These are phyloP conservation scores for Drosophila helvetica DNA, from an alignment of 2,888 invertebrate genomes.

Conservation along the genomic window DNA sequence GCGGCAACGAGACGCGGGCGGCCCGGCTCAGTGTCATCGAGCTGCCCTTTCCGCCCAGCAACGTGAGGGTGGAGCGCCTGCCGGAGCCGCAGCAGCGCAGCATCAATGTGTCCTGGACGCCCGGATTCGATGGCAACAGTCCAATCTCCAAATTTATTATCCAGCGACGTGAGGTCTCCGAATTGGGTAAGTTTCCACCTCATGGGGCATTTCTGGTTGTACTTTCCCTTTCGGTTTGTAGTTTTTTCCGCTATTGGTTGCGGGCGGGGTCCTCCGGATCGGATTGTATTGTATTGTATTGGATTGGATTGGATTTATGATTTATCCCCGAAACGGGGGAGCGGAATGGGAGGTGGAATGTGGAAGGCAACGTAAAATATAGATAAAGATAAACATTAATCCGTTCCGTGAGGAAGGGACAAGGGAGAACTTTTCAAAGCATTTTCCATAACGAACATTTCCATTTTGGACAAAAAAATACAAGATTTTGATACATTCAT, in stretches of 20 bases:
- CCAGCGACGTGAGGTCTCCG: constrained; percentile 94
- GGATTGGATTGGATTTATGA: not conserved
- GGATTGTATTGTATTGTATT: not conserved
- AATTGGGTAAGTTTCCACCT: constrained; percentile 87
- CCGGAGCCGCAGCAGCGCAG: constrained; percentile 89
- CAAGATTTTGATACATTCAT: constrained; percentile 58
- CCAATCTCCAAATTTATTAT: constrained; percentile 96
- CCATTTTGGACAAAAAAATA: constrained; percentile 17
- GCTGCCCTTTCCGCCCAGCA: constrained; percentile 96
- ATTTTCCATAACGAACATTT: constrained; percentile 5
- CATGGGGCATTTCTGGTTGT: not conserved
- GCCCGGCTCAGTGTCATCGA: constrained; percentile 95
- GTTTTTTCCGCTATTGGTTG: not conserved
- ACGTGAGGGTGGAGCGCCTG: constrained; percentile 90
- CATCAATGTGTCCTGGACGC: constrained; percentile 96
- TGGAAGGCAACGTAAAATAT: too few relatives aligned
- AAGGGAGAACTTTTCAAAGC: not conserved
- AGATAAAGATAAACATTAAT: not conserved
- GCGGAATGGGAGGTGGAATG: not conserved
- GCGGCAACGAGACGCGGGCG: constrained; percentile 95
- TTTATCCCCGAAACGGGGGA: not conserved
- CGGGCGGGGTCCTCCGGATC: too few relatives aligned
- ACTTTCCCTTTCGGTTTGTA: constrained; percentile 8
- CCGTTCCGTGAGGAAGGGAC: not conserved
- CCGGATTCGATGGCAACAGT: constrained; percentile 98